Conservation (phyloP, 2,797 vertebrate genomes). For the Clarias laeviceps region DNA sequence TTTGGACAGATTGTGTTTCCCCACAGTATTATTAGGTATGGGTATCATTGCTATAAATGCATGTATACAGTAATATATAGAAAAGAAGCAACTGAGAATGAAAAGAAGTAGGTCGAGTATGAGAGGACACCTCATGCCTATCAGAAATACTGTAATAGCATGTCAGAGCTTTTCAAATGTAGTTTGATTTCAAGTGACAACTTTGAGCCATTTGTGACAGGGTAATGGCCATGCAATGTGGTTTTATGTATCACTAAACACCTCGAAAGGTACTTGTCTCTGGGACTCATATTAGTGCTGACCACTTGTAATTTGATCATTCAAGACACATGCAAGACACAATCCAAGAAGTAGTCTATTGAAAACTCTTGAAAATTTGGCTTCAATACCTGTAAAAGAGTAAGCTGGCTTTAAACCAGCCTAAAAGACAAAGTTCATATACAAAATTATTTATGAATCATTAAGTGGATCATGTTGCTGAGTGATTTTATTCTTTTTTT, state of each 20-base stretch:
- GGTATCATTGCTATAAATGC: not conserved
- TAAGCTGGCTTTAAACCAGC: not conserved
- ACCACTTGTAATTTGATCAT: not conserved
- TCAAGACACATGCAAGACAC: slow-evolving; percentile 2
- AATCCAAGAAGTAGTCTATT: not conserved
- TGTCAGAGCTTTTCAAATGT: not conserved
- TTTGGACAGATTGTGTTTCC: no score
- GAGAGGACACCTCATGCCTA: not conserved
- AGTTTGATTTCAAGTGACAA: not conserved
- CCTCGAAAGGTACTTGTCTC: not conserved
- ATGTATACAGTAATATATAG: not conserved
- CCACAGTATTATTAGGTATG: no score
- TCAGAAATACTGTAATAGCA: not conserved
- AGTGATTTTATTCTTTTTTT: not conserved
- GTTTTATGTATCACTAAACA: not conserved
- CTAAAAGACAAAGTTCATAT: not conserved
- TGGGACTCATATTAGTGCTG: not conserved
- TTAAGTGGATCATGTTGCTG: not conserved
- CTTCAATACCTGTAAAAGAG: not conserved
- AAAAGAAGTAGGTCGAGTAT: not conserved
- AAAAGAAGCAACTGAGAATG: not conserved
- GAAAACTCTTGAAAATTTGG: not conserved
- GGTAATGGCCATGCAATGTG: not conserved
- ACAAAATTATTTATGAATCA: slow-evolving; percentile 1
- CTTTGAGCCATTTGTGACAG: not conserved